Conservation (phyloP, 2,888 invertebrate genomes). For the Ellobium chinense region DNA sequence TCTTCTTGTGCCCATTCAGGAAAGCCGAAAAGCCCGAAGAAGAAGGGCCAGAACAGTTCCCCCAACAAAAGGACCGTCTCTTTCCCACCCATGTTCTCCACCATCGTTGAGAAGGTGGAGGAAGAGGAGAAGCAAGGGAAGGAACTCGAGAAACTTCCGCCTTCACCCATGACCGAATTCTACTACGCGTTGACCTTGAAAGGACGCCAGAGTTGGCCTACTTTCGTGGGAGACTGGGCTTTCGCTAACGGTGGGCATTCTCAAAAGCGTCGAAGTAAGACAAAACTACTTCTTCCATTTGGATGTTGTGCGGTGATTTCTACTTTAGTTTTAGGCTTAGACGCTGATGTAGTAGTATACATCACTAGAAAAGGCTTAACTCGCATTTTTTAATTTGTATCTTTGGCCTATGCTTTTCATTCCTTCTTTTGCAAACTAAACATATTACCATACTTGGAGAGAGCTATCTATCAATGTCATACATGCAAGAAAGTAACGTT, state of each 20-base stretch:
- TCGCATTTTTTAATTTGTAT: too few relatives aligned
- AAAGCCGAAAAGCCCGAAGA: conserved; percentile 27
- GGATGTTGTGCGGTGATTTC: not conserved
- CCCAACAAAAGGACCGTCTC: conserved; percentile 34
- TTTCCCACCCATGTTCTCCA: conserved; percentile 51
- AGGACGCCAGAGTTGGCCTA: conserved; percentile 59
- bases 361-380: too few relatives aligned
- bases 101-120: conserved; percentile 59
- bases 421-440: too few relatives aligned
- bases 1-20: not conserved
- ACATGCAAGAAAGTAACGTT: too few relatives aligned
- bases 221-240: conserved; percentile 64
- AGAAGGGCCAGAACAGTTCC: conserved; percentile 25
- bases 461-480: too few relatives aligned
- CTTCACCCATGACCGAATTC: conserved; percentile 67
- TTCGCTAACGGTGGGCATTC: conserved; percentile 50
- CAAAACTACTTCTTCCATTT: not conserved
- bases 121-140: conserved; percentile 82
- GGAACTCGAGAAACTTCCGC: conserved; percentile 56
- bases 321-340: not conserved
- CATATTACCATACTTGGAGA: too few relatives aligned
- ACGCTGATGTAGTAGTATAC: too few relatives aligned
- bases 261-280: conserved; percentile 31
- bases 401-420: too few relatives aligned
- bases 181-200: conserved; percentile 65